Base-by-base conservation (phyloP, 2,888 invertebrate species). In the Drosophila meridionalis region DNA sequence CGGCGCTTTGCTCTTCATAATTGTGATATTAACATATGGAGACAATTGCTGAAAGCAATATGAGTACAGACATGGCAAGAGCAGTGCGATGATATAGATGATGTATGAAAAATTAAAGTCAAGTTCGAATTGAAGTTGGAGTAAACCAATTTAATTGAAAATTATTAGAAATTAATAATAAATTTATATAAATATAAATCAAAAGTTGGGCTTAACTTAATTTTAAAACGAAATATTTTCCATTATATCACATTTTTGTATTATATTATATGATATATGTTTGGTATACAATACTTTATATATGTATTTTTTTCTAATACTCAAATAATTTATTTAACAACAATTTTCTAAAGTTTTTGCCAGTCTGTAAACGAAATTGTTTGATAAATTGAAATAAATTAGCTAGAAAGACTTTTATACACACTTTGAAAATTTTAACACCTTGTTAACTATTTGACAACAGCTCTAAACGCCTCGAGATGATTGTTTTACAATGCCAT, bases 11-110 rank as follows among this genome's bases (percentile, higher is more conserved):
- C 8, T 43, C 26, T 60, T 57, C 53, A 40, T 61, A 72, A 80
- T 68, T 68, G 45, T 56, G 58, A 53, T 72, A 72, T 64, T 47
- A 80, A 56, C 80, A 76, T 78, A 78, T 78, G 76, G 80, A n/a
- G 32, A 28, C 61, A 4, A 43, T 30, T 36, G n/a, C 28, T 3
- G 9, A 5, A 36, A 59, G 36, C 20, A 11, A 52, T 42, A 20
- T 36, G 45, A 45, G 14, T 6, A 14, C 14, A 40, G 11, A 11
- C 12, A 20, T 20, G 20, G 20, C 20, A 20, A 20, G 20, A 20
- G 20, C 20, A 20, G 20, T 20, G 20, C 20, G 20, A 42, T 30
- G 12, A 36, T 7, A 7, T 0, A 26, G 50, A 36, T 7, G 11
- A 20, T 36, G 7, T 4, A 36, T 20, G 7, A 5, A 6, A 34